Evolutionary conservation across 2,113 vertebrate species (phyloP).

Genomic region (Mormoops blainvillei): DNA sequence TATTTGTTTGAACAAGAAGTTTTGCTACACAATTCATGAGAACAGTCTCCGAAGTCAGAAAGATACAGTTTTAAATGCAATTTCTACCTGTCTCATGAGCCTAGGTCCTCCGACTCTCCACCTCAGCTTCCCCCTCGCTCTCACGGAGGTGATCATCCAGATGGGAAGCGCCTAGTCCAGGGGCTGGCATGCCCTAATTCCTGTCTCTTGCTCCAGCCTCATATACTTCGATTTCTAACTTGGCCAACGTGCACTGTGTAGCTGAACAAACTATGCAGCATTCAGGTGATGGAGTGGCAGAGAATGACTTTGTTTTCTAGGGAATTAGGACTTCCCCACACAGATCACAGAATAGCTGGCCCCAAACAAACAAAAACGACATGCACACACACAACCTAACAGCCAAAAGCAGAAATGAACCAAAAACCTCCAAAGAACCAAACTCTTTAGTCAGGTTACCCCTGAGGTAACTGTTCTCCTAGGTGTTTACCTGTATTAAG

Average conservation of each 20-base stretch:
- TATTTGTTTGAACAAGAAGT: background rate
- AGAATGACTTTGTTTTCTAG: background rate
- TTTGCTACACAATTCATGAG: background rate
- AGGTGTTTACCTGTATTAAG: constrained; percentile 86
- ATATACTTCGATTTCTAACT: background rate
- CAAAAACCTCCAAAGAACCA: background rate
- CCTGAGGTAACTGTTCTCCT: no score
- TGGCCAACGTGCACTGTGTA: fast-evolving
- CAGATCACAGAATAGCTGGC: background rate
- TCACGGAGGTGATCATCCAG: background rate
- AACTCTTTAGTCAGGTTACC: background rate
- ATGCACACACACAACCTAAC: background rate
- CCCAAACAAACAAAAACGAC: background rate
- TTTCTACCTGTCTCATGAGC: background rate
- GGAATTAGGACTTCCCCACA: background rate
- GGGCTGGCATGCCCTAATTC: background rate
- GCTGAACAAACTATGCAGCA: fast-evolving
- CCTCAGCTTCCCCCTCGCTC: background rate
- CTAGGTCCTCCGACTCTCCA: background rate
- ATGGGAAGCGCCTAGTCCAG: background rate
- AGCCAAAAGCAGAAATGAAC: background rate
- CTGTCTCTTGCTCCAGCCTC: background rate
- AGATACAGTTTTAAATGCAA: background rate
- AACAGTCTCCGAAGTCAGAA: background rate
- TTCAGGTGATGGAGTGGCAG: background rate